Percentiles rank a stretch among this genome's conserved stretches.
phyloP scores from a whole-genome alignment of 2,888 invertebrate genomes.

The Abscondita cerata region DNA sequence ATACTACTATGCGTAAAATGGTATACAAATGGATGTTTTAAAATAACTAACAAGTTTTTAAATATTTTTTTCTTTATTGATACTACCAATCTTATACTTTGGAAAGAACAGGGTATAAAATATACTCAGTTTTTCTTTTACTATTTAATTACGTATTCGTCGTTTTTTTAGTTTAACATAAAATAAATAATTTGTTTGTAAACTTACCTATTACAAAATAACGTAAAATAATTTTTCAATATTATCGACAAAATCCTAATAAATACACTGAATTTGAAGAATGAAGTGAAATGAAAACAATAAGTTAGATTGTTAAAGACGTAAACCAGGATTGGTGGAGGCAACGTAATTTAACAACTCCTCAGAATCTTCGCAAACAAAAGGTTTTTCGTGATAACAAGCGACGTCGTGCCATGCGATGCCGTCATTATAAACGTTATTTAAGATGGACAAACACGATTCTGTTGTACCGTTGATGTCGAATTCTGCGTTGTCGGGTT shows the following conservation, averaged over 20 bases:
- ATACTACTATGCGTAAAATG: too few relatives aligned
- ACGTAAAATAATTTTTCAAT: conserved; percentile 16
- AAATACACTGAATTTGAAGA: conserved; percentile 20
- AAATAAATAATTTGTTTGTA: too few relatives aligned
- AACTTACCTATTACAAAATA: conserved; percentile 7
- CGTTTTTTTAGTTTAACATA: too few relatives aligned
- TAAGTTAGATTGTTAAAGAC: conserved; percentile 66
- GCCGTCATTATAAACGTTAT: conserved; percentile 93
- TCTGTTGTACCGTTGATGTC: conserved; percentile 88
- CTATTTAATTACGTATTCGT: too few relatives aligned
- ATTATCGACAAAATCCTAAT: conserved; percentile 19
- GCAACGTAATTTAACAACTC: conserved; percentile 86
- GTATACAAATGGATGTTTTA: too few relatives aligned
- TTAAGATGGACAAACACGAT: conserved; percentile 85
- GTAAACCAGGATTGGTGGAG: conserved; percentile 82
- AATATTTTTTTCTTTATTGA: too few relatives aligned
- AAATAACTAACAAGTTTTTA: too few relatives aligned
- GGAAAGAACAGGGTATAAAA: too few relatives aligned
- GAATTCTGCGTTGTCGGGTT: conserved; percentile 91
- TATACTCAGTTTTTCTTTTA: too few relatives aligned
- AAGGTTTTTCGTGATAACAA: conserved; percentile 91
- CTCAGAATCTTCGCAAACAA: conserved; percentile 90
- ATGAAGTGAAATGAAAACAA: conserved; percentile 21
- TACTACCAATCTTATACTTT: too few relatives aligned
- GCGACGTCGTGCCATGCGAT: conserved; percentile 95